Evolutionary conservation across 2,888 invertebrate species (phyloP), one percentile per base, ranked within the genome.

Genomic region (Plebejus melissa): DNA sequence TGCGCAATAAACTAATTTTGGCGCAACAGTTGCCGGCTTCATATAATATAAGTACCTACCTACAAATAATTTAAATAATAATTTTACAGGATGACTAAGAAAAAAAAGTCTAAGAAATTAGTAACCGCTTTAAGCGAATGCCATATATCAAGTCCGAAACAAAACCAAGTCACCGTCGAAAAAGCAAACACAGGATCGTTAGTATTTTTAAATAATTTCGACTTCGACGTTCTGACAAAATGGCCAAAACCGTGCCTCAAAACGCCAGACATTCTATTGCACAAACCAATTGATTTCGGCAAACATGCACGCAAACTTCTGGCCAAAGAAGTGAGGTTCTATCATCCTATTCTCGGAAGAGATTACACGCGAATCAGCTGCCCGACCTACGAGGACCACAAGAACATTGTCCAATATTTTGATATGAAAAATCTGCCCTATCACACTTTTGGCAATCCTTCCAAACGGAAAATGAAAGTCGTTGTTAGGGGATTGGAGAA

Each of bases 401-500:
- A 83, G 76, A 77, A 79, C 28, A 76, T 89, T 74, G 75, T 81
- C 2, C 80, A 86, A 74, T 88, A 85, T 80, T 86, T 89, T 16
- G 83, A 86, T 5, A 84, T 82, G 32, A 82, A 83, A 16, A 77
- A 87, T 72, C 60, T 89, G 13, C 88, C 88, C 0, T 89, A 84
- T 76, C 88, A 90, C 72, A 90, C 90, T 9, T 90, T 82, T 80
- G 85, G 87, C 0, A 79, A 85, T 78, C 88, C 88, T 9, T 77
- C 79, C 7, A 85, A 87, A 75, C 84, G 84, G 75, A 88, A 86
- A 80, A 81, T 88, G 80, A 89, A 86, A 82, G 83, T 89, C 4
- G 85, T 89, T 0, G 84, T 90, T 28, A 85, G 81, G 81, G 88
- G 88, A n/a, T 80, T 91, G 0, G 84, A 87, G 0, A 79, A 79